Conservation (phyloP, 2,888 invertebrate genomes). For the Temnothorax rugatulus region DNA sequence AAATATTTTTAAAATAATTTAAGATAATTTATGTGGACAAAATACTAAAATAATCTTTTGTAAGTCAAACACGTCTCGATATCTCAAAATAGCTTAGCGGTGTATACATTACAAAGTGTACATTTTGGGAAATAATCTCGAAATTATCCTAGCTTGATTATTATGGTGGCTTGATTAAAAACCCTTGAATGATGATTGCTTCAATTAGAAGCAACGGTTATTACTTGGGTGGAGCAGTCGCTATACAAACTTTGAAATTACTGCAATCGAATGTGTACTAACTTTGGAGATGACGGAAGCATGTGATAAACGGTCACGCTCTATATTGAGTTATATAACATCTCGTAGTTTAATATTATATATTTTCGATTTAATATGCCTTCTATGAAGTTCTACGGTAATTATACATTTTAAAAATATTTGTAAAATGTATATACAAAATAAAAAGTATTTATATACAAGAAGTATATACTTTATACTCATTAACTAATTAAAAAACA, state of each 20-base stretch:
- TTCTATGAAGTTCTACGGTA: not conserved
- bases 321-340: slow-evolving; percentile 15
- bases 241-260: slow-evolving; percentile 72
- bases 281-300: slow-evolving; percentile 65
- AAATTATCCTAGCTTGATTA: slow-evolving; percentile 1
- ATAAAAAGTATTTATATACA: not conserved
- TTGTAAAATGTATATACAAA: not conserved
- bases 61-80: not conserved
- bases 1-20: not conserved
- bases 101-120: not conserved
- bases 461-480: not conserved
- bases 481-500: not conserved
- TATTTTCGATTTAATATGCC: not conserved
- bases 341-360: not conserved
- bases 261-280: slow-evolving; percentile 62
- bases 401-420: not conserved
- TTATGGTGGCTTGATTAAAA: slow-evolving; percentile 10
- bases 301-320: slow-evolving; percentile 41
- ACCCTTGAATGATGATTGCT: slow-evolving; percentile 58
- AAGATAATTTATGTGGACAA: not conserved
- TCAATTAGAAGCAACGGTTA: slow-evolving; percentile 71
- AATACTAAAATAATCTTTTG: not conserved
- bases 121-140: not conserved
- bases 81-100: not conserved
- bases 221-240: slow-evolving; percentile 71